Evolutionary conservation across 2,797 vertebrate genomes (phyloP), one percentile per base, ranked within the genome.

Genomic region (Thalassophryne amazonica): DNA sequence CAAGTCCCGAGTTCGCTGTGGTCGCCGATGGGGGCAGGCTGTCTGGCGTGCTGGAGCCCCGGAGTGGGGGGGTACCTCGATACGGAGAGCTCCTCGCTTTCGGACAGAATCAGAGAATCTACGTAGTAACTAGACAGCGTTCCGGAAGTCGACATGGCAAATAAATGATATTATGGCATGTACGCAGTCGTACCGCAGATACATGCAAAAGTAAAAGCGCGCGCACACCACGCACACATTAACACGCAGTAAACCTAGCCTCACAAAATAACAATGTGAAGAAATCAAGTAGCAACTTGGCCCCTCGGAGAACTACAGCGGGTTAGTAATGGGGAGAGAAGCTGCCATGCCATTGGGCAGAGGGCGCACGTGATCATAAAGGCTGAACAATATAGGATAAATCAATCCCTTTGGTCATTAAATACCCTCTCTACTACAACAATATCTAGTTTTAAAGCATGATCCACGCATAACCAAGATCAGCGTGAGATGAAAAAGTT

Each of bases 321-420:
- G 90, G 91, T 88, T 94, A 93, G 94, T 95, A 96, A 93, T 90
- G 93, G 93, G 89, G 84, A 91, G 87, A 80, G 88, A 91, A 83
- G 82, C 88, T 83, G 87, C 70, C 74, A 52, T 84, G 87, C 88
- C 72, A 92, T 91, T 92, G 91, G 91, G 45, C 51, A 78, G 61
- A 70, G 40, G 68, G 53, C 86, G 70, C 95, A 94, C 94, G 94
- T 98, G 96, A 83, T 93, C 86, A 85, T 65, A 78, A 78, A 84
- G 83, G 87, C 93, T 90, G 93, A 94, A 97, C 94, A 96, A 96
- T 93, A 95, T 95, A 93, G 92, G 90, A 94, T 97, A 95, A 98
- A 97, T 97, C 95, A 96, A 92, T 93, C 93, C 80, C 89, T 91
- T 87, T 88, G 89, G 86, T 92, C 93, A 94, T 94, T 93, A 94